phyloP scores from a whole-genome alignment of 2,888 invertebrate genomes.

The Drosophila aldrichi region DNA sequence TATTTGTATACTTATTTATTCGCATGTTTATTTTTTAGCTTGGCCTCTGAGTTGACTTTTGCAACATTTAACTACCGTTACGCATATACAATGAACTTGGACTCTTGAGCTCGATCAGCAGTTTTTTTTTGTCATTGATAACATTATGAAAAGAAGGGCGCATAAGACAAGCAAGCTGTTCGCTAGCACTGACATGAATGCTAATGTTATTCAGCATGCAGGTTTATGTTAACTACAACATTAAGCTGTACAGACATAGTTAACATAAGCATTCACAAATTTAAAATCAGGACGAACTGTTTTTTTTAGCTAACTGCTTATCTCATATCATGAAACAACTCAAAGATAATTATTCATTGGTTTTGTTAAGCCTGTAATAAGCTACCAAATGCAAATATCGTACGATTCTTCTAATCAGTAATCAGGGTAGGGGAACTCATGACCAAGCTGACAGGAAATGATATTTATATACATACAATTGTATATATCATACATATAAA shows the following conservation, averaged over 20 bases:
- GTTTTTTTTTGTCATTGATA: slow-evolving; percentile 39
- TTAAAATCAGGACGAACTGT: background rate
- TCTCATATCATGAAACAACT: background rate
- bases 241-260: background rate
- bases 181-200: background rate
- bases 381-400: slow-evolving; percentile 27
- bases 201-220: background rate
- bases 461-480: slow-evolving; percentile 8
- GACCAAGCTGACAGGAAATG: slow-evolving; percentile 43
- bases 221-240: background rate
- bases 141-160: slow-evolving; percentile 19
- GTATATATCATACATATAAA: slow-evolving; percentile 1
- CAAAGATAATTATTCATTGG: slow-evolving; percentile 11
- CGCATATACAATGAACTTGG: slow-evolving; percentile 20
- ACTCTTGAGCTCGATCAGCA: slow-evolving; percentile 42
- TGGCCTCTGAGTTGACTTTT: slow-evolving; percentile 8
- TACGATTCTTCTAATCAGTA: slow-evolving; percentile 39
- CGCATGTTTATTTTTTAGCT: background rate
- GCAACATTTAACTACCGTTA: slow-evolving; percentile 11
- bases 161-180: background rate
- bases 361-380: slow-evolving; percentile 34
- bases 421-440: slow-evolving; percentile 25
- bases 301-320: background rate
- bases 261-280: too few relatives aligned
- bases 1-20: slow-evolving; percentile 3